Conservation (phyloP, 2,113 vertebrate genomes). For the Prolemur simus region DNA sequence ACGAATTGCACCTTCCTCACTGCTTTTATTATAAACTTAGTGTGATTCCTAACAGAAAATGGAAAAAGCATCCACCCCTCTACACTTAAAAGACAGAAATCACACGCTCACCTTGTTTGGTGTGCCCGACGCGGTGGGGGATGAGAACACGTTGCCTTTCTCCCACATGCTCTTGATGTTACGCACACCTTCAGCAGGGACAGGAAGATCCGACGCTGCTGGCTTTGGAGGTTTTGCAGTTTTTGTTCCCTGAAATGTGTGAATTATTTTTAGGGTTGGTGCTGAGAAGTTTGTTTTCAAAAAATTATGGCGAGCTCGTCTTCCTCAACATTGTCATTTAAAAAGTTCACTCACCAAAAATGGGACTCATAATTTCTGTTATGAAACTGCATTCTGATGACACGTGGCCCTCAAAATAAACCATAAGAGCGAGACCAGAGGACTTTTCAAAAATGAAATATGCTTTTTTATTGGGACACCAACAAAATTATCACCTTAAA, state of each 20-base stretch:
- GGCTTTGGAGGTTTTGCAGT: slow-evolving; percentile 87
- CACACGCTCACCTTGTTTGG: slow-evolving; percentile 89
- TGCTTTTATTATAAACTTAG: background rate
- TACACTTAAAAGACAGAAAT: background rate
- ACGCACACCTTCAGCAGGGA: slow-evolving; percentile 93
- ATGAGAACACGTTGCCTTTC: slow-evolving; percentile 93
- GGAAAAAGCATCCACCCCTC: background rate
- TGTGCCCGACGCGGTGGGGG: slow-evolving; percentile 85
- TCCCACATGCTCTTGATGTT: slow-evolving; percentile 99
- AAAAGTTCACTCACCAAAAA: background rate
- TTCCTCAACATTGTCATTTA: background rate
- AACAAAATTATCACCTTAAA: too few species aligned
- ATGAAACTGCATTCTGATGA: background rate
- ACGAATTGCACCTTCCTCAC: background rate
- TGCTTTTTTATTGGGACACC: background rate
- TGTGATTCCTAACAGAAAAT: background rate
- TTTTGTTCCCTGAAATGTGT: slow-evolving; percentile 89
- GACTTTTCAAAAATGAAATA: background rate
- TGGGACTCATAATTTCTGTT: background rate
- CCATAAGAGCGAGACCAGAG: background rate
- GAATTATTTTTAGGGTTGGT: background rate
- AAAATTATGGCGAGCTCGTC: background rate
- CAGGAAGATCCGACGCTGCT: slow-evolving; percentile 90
- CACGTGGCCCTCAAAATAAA: background rate
- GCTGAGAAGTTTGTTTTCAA: background rate